These are phyloP conservation scores for Asteroscopus sphinx DNA, from an alignment of 2,888 invertebrate species.

Conservation along the genomic window DNA sequence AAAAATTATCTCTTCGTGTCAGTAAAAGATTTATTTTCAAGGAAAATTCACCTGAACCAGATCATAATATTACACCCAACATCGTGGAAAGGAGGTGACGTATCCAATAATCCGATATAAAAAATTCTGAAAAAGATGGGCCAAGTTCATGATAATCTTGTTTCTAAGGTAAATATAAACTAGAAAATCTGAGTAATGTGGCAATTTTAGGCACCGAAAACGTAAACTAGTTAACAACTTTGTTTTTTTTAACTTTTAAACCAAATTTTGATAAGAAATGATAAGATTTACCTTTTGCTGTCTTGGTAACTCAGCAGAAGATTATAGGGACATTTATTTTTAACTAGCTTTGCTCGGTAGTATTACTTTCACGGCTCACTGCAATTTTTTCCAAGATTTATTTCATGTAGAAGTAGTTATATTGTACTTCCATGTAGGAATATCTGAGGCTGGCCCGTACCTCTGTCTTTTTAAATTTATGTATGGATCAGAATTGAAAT, in stretches of 20 bases:
- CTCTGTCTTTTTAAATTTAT: too few species aligned
- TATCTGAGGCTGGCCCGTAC: too few species aligned
- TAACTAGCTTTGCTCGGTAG: too few species aligned
- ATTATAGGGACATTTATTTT: too few species aligned
- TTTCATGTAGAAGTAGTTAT: too few species aligned
- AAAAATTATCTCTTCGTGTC: too few species aligned
- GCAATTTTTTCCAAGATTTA: too few species aligned
- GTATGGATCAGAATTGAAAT: too few species aligned
- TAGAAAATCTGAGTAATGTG: slow-evolving; percentile 1
- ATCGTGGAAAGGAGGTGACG: background rate
- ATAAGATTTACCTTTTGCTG: background rate
- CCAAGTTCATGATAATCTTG: slow-evolving; percentile 1
- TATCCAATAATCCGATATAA: background rate
- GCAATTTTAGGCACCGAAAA: background rate
- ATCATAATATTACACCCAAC: background rate
- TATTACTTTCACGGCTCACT: too few species aligned
- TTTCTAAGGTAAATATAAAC: slow-evolving; percentile 8
- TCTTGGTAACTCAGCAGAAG: too few species aligned
- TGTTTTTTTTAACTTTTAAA: background rate
- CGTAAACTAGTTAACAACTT: background rate
- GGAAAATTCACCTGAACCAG: background rate
- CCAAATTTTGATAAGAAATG: background rate
- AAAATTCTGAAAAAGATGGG: background rate
- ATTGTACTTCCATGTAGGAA: too few species aligned
- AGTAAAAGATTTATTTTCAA: too few species aligned